Evolutionary conservation across 2,888 invertebrate species (phyloP), one percentile per base, ranked within the genome.

Genomic region (Conchocele bisecta): DNA sequence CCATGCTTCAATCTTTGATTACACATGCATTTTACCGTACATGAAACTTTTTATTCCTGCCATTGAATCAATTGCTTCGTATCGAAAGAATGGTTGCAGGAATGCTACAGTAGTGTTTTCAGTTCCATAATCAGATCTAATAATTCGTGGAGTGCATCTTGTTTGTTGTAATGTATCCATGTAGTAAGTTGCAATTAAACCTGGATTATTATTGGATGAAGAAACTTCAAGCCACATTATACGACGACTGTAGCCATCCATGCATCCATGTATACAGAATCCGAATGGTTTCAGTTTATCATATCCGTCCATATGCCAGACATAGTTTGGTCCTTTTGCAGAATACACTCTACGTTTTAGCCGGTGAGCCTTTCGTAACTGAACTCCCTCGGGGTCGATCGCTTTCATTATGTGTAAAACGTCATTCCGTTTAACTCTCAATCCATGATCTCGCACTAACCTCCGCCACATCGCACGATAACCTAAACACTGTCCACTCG

Each of bases 1-100:
- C 53, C 58, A 73, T 5, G 64, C 35, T 46, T 73, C 63, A 11
- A 67, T 67, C 63, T 28, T 28, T 67, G 73, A 33, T 72, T 67
- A 1, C 41, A 35, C 22, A 41, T 46, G 31, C 61, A 57, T n/a
- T 61, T 51, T 61, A 1, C 66, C 66, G 17, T 51, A 66, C 51
- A 61, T 56, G 37, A 72, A 72, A 51, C 63, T 61, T 42, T 66
- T 65, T 13, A 60, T 13, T 15, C 61, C 63, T 13, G 61, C 26
- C n/a, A 60, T 11, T 29, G 39, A 24, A 26, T 44, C 51, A 33
- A 42, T 35, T 5, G 11, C 50, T 31, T 24, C 41, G 26, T 67
- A 37, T 31, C 51, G 13, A 39, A 67, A 56, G 26, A 48, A 60
- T 28, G 60, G 65, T 15, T 71, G 70, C 9, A 71, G 56, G 3